Percentiles rank a stretch among this genome's conserved stretches.
Evolutionary conservation across 2,113 vertebrate species (phyloP).

Genomic region (Verasper variegatus): DNA sequence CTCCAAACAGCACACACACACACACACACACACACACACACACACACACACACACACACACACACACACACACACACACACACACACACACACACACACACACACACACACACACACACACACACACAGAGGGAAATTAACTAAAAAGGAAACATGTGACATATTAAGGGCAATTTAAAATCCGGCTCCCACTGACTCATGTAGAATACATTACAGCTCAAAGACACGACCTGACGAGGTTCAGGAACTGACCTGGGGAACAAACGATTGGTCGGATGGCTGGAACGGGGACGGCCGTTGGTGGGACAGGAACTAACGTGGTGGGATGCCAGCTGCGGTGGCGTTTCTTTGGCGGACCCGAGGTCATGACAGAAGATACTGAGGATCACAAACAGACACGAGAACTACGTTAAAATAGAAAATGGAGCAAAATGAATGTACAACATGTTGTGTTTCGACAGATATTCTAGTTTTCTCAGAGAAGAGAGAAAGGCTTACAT

Average conservation of each 20-base stretch:
- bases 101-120: constrained; percentile 10
- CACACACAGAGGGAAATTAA: constrained; percentile 12
- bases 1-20: neutral
- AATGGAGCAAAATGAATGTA: neutral
- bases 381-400: constrained; percentile 3
- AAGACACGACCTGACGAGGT: too few species aligned
- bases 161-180: constrained; percentile 13
- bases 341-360: constrained; percentile 96
- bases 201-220: too few species aligned
- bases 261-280: constrained; percentile 86
- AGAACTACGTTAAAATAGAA: neutral
- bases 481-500: constrained; percentile 53
- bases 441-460: neutral
- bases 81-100: constrained; percentile 4
- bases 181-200: neutral
- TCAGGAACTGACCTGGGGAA: constrained; percentile 74
- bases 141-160: neutral
- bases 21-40: neutral
- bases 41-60: constrained; percentile 14
- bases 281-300: constrained; percentile 86
- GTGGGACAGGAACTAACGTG: constrained; percentile 84
- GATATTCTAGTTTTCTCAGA: neutral
- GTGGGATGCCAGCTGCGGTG: constrained; percentile 95
- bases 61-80: constrained; percentile 16
- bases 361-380: constrained; percentile 86